Evolutionary conservation across 2,113 vertebrate species (phyloP).

Genomic region (Chunga burmeisteri): DNA sequence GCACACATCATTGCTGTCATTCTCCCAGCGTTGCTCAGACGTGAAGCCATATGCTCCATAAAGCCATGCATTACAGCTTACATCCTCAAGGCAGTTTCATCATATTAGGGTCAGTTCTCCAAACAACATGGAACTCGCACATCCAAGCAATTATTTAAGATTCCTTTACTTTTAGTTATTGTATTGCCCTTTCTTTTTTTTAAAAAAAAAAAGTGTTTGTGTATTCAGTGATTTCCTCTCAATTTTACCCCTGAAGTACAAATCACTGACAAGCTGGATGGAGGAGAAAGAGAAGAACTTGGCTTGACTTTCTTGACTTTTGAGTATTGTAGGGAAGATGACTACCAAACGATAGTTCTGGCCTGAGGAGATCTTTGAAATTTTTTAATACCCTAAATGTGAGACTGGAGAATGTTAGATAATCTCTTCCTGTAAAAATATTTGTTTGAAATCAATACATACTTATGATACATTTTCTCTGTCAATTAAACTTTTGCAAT

Average conservation of each 20-base stretch:
- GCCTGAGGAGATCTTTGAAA: not conserved
- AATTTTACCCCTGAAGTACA: not conserved
- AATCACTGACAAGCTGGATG: not conserved
- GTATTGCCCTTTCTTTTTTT: not conserved
- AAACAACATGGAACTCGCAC: not conserved
- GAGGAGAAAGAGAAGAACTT: not conserved
- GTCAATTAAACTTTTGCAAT: not conserved
- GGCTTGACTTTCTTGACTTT: not conserved
- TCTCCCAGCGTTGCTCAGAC: not conserved
- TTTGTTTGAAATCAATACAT: not conserved
- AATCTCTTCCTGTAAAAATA: not conserved
- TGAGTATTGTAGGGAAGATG: not conserved
- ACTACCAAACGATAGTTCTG: not conserved
- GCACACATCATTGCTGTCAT: fast-evolving
- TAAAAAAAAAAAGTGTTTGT: not conserved
- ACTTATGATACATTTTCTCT: not conserved
- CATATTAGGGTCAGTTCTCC: not conserved
- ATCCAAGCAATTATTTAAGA: not conserved
- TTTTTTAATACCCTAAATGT: not conserved
- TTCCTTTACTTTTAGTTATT: not conserved
- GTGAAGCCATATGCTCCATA: fast-evolving
- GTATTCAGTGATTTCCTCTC: not conserved
- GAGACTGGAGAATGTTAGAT: not conserved
- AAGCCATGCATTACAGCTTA: fast-evolving
- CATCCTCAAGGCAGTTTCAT: not conserved